Base-by-base conservation (phyloP, 1,140 invertebrate genomes). In the Drosophila sucinea region DNA sequence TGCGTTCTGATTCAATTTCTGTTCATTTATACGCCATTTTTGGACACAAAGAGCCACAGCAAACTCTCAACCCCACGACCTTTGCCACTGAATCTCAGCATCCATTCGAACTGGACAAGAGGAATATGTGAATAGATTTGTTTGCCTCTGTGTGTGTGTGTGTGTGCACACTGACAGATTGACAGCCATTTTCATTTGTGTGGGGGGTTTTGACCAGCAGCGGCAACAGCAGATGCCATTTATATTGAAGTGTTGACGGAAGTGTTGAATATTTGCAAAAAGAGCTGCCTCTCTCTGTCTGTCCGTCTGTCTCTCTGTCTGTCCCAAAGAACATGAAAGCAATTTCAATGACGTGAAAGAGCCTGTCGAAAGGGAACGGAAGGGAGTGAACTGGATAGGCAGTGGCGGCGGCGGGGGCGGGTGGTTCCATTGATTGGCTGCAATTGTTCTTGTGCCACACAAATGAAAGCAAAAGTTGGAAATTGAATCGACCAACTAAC, bases 251-350 rank as follows among this genome's bases (percentile, higher is more conserved):
- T 89, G 90, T 85, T 77, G 78, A 81, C 89, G 80, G 81, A 84
- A 87, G 76, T 83, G 79, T 79, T 87, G 84, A 79, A 83, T 75
- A 80, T 82, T 86, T 77, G 78, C 73, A 90, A 90, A 80, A 90
- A 85, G 72, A 80, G 70, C 82, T 64, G 81, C 57, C 47, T 51
- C 51, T 54, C 44, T 54, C 10, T 44, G 61, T 51, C 51, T 54
- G 55, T 44, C n/a, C 44, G 38, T 64, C 44, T 54, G 29, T 72
- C 29, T 54, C 60, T 47, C 17, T 67, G 69, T 55, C 35, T 32
- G 35, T 32, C n/a, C 63, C 33, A 38, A 60, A 77, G 79, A 89
- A 89, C 84, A 89, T 78, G 77, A 90, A 89, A 79, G 80, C 73
- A 89, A 89, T 89, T 89, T 89, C 78, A 89, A 79, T 75, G 77